These are phyloP conservation scores for Drosophila anomalata DNA, from an alignment of 2,888 invertebrate species.

Conservation along the genomic window DNA sequence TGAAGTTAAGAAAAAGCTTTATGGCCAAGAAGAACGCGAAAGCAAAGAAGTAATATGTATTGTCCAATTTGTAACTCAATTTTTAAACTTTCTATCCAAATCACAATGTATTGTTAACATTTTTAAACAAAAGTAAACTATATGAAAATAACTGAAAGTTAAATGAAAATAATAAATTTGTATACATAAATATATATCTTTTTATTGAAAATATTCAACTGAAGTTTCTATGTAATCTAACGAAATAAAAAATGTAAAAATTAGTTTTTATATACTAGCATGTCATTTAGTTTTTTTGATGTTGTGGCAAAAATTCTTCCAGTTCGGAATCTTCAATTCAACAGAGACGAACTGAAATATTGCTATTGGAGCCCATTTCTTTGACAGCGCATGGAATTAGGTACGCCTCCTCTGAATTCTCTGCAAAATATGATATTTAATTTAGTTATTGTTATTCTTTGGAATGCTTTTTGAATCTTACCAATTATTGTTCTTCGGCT, in stretches of 20 bases:
- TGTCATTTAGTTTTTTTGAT: slow-evolving; percentile 62
- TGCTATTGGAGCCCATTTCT: slow-evolving; percentile 89
- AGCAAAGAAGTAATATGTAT: slow-evolving; percentile 46
- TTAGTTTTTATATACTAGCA: slow-evolving; percentile 59
- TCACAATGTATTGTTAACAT: neutral
- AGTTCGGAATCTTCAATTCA: slow-evolving; percentile 96
- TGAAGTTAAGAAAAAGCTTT: slow-evolving; percentile 49
- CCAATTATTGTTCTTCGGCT: slow-evolving; percentile 69
- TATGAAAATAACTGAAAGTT: neutral
- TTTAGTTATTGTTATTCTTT: neutral
- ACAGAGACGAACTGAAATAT: slow-evolving; percentile 94
- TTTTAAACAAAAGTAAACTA: neutral
- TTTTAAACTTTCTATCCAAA: neutral
- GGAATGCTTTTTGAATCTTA: slow-evolving; percentile 20
- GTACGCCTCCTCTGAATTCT: slow-evolving; percentile 85
- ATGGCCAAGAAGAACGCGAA: slow-evolving; percentile 49
- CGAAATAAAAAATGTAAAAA: slow-evolving; percentile 63
- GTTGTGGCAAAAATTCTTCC: slow-evolving; percentile 84
- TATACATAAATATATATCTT: slow-evolving; percentile 27
- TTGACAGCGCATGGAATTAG: slow-evolving; percentile 83
- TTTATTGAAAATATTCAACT: slow-evolving; percentile 52
- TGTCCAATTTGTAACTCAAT: neutral
- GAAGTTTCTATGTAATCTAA: slow-evolving; percentile 68
- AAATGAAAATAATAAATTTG: neutral
- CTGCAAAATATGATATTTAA: slow-evolving; percentile 73